Evolutionary conservation across 1,140 invertebrate genomes (phyloP), one percentile per base, ranked within the genome.

Genomic region (Palaemon carinicauda): DNA sequence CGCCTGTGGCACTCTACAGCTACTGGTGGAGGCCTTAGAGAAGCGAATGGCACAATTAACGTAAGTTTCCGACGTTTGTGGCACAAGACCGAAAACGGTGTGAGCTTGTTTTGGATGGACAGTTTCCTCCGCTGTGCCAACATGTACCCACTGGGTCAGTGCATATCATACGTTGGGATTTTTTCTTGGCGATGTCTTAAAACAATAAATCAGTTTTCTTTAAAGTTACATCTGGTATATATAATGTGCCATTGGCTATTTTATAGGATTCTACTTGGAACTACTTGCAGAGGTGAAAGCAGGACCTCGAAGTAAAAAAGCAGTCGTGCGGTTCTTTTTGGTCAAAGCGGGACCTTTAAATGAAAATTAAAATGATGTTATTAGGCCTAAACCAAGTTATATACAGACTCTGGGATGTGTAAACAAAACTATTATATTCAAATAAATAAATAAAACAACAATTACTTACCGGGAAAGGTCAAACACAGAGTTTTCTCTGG

Each of bases 71-170:
- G 71, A 77, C 10, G 50, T 21, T 31, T 73, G 41, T 53, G 71
- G 71, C 82, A 60, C 82, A 77, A 29, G 52, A 80, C 69, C 77
- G 65, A 82, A 71, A 74, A 86, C 77, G 78, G 77, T 80, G 65
- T 27, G 78, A 65, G 78, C 60, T 86, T 86, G 84, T 86, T 86
- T 86, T 69, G 84, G 41, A 56, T 73, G 29, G 14, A n/a, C 78
- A 74, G 21, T 31, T 80, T 73, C 75, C 24, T 86, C 84, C 84
- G 77, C 82, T 21, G 33, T 53, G 21, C 74, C 75, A 65, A 73
- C 81, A 80, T 80, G 56, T 41, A 41, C 41, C 41, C 41, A 41
- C 1, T 41, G 41, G 41, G 41, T 41, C 41, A 41, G 12, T 12
- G 41, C 41, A 4, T 41, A 12, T 12, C 41, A 41, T 4, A 41